phyloP scores from a whole-genome alignment of 2,113 vertebrate species.

The Bothrops jararaca region DNA sequence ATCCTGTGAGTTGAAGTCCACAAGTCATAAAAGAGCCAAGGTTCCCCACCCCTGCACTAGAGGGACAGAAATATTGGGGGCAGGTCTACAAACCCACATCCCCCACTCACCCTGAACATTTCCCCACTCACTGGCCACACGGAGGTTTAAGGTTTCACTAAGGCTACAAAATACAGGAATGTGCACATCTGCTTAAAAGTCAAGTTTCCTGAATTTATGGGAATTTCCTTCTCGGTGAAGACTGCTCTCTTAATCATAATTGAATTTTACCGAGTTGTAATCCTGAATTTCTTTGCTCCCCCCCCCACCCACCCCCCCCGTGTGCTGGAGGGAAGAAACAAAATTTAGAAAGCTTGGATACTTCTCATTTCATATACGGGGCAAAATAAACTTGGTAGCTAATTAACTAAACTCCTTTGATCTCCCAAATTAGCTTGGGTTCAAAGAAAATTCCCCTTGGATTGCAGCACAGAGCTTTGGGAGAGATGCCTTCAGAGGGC shows the following conservation, averaged over 20 bases:
- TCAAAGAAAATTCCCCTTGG: neutral
- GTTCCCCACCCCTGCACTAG: neutral
- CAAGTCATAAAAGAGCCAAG: too few relatives aligned
- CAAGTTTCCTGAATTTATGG: neutral
- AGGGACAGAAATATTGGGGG: neutral
- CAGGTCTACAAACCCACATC: neutral
- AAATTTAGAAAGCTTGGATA: neutral
- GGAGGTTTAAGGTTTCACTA: neutral
- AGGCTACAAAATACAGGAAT: neutral
- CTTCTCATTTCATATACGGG: neutral
- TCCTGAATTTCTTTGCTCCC: neutral
- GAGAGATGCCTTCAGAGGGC: too few relatives aligned
- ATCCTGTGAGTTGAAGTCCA: too few relatives aligned
- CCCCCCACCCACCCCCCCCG: too few relatives aligned
- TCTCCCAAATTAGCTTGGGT: neutral
- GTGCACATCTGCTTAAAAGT: neutral
- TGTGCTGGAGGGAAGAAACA: neutral
- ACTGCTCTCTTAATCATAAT: neutral
- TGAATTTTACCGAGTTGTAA: neutral
- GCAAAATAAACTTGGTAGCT: neutral
- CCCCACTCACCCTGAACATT: neutral
- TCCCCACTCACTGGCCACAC: neutral
- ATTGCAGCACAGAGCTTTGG: neutral
- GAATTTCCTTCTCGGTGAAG: neutral
- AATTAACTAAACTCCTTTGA: neutral